These are phyloP conservation scores for Babylonia areolata DNA, from an alignment of 1,140 invertebrate species.

Conservation along the genomic window DNA sequence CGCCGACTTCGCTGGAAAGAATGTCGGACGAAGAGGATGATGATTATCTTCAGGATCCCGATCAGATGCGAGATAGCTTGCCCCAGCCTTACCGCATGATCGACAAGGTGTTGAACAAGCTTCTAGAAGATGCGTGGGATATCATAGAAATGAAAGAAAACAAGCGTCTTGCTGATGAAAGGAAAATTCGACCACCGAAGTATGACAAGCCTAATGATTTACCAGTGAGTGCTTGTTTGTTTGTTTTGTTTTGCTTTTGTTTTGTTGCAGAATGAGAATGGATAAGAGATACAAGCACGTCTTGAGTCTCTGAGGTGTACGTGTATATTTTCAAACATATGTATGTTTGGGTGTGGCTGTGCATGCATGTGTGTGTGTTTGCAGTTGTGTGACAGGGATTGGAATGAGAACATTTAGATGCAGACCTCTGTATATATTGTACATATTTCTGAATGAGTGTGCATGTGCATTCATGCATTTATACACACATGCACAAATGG, in stretches of 20 bases:
- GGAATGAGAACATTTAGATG: too few species aligned
- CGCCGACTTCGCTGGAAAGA: conserved; percentile 67
- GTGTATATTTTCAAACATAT: too few species aligned
- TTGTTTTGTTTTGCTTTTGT: background rate
- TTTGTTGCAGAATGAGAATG: too few species aligned
- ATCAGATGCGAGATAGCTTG: conserved; percentile 64
- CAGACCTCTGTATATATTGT: too few species aligned
- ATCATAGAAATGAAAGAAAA: conserved; percentile 63
- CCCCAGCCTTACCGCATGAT: conserved; percentile 74
- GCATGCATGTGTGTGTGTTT: conserved; percentile 7
- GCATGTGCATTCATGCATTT: background rate
- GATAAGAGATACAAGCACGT: too few species aligned
- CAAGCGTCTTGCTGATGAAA: conserved; percentile 53
- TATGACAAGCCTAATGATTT: conserved; percentile 52
- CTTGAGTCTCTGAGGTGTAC: too few species aligned
- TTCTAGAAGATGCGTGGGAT: conserved; percentile 69
- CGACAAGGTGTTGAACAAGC: conserved; percentile 64
- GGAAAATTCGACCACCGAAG: conserved; percentile 61
- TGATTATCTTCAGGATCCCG: conserved; percentile 72
- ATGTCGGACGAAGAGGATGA: conserved; percentile 68
- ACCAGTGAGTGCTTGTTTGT: conserved; percentile 19
- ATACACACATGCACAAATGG: conserved; percentile 9
- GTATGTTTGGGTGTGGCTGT: background rate
- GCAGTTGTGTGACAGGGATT: background rate
- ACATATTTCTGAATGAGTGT: too few species aligned